Evolutionary conservation across 2,888 invertebrate genomes (phyloP), one percentile per base, ranked within the genome.

Genomic region (Notodromas monacha): DNA sequence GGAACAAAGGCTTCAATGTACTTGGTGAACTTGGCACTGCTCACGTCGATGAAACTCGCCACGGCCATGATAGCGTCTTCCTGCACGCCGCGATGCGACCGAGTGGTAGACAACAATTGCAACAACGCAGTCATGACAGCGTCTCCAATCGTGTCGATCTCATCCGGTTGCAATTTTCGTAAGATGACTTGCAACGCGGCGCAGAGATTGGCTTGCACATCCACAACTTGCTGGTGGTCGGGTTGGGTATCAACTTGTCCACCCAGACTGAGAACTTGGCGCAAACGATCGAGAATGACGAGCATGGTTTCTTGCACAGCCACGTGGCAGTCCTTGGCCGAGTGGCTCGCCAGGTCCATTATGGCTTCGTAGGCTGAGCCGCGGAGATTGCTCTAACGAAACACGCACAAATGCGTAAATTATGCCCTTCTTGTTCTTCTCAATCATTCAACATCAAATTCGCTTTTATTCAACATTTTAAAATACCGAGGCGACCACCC

Each of bases 331-430:
- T 92, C 89, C 38, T 66, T 63, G 0, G 96, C 89, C 2, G 86
- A 86, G 50, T 89, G 92, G 50, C 92, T 96, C 27, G 96, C 77
- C 72, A 96, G 72, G 55, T 92, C 92, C 92, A 96, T 96, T 1
- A 96, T 58, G 1, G 96, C 89, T 52, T 96, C 92, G 47, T 96
- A 96, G 0, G 96, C 96, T 16, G 92, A 86, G 14, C 81, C 76
- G 38, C 96, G 60, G 33, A 96, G 57, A 50, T 92, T 92, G 74
- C 48, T 79, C 49, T 6, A 32, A 32, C 10, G 26, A 8, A 4
- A 21, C n/a, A n/a, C n/a, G n/a, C n/a, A n/a, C n/a, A n/a, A n/a
- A n/a, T n/a, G n/a, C n/a, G n/a, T n/a, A n/a, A n/a, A n/a, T n/a
- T n/a, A n/a, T n/a, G n/a, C n/a, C n/a, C n/a, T n/a, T n/a, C n/a